phyloP scores from a whole-genome alignment of 1,140 invertebrate species.

The Drosophila arawakana region DNA sequence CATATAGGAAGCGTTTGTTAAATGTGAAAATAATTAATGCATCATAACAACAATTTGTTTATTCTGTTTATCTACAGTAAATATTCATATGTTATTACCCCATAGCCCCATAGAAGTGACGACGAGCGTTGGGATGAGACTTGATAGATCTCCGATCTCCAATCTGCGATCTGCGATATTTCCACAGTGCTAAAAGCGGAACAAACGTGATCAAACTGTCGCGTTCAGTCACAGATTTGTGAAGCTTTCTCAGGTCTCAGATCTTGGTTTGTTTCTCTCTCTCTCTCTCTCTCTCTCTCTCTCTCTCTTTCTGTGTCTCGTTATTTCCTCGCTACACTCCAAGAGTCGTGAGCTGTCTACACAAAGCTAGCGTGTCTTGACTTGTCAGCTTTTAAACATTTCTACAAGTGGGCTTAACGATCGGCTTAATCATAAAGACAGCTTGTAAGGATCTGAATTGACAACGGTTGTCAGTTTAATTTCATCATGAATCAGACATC shows the following conservation, averaged over 20 bases:
- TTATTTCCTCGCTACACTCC: background rate
- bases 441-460: slow-evolving; percentile 17
- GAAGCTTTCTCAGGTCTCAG: background rate
- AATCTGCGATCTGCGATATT: slow-evolving; percentile 43
- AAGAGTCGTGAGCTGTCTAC: slow-evolving; percentile 11
- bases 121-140: slow-evolving; percentile 10
- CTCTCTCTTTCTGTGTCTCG: too few species aligned
- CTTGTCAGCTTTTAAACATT: slow-evolving; percentile 25
- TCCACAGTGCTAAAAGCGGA: slow-evolving; percentile 37
- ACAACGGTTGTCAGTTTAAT: slow-evolving; percentile 3
- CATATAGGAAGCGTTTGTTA: slow-evolving; percentile 33
- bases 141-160: slow-evolving; percentile 49
- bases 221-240: slow-evolving; percentile 7
- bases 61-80: slow-evolving; percentile 22
- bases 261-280: background rate
- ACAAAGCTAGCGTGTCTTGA: slow-evolving; percentile 17
- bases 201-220: slow-evolving; percentile 47
- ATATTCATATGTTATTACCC: slow-evolving; percentile 40
- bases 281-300: background rate
- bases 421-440: background rate
- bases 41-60: slow-evolving; percentile 10
- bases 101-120: background rate
- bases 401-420: slow-evolving; percentile 3
- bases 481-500: slow-evolving; percentile 8
- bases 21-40: slow-evolving; percentile 44